A percentile compares a stretch with the other conserved stretches of the same genome.
Conservation (phyloP, 2,113 vertebrate genomes). For the Eublepharis macularius region DNA sequence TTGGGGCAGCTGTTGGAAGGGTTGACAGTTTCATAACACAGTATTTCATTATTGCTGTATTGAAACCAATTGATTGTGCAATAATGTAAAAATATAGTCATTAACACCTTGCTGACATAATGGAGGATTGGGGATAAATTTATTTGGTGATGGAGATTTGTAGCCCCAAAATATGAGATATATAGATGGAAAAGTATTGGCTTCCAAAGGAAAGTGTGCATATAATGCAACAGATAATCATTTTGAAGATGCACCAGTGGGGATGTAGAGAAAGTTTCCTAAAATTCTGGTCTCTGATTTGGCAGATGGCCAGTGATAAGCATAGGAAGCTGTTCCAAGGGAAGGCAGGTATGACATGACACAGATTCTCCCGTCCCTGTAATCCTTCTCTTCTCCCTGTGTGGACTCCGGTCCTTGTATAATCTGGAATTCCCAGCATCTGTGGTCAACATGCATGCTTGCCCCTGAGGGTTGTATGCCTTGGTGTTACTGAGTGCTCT, state of each 20-base stretch:
- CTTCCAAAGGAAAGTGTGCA: too few species aligned
- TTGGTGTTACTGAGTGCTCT: background rate
- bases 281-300: background rate
- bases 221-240: too few species aligned
- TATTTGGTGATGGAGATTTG: background rate
- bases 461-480: too few species aligned
- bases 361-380: background rate
- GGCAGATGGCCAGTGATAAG: background rate
- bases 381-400: background rate
- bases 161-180: background rate
- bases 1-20: slow-evolving; percentile 30
- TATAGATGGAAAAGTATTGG: background rate
- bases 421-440: background rate
- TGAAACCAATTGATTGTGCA: background rate
- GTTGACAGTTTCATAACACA: too few species aligned
- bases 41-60: slow-evolving; percentile 12
- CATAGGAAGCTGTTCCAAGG: background rate
- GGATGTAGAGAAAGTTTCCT: background rate
- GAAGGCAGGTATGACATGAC: background rate
- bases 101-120: background rate
- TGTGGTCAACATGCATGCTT: background rate
- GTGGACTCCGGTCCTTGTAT: background rate
- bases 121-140: background rate
- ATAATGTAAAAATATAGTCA: background rate
- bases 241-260: background rate